Conservation (phyloP, 2,797 vertebrate species). For the Tauraco hartlaubi region DNA sequence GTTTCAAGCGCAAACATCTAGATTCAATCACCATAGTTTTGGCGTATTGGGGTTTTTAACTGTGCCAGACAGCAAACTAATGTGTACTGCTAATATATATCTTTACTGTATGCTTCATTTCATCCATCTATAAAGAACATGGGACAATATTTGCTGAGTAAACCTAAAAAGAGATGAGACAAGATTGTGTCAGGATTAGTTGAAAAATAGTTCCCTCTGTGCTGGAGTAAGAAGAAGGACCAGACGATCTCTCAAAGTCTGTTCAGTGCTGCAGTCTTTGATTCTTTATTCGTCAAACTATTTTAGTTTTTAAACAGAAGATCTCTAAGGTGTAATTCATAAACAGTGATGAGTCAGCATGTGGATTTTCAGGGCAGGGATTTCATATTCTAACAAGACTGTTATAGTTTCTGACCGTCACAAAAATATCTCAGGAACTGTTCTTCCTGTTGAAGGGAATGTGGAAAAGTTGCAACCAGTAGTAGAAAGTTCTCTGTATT, state of each 20-base stretch:
- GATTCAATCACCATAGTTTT: not conserved
- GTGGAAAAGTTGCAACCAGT: not conserved
- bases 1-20: not conserved
- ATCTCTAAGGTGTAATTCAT: not conserved
- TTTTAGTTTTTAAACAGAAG: not conserved
- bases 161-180: not conserved
- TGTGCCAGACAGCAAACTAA: not conserved
- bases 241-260: not conserved
- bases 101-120: not conserved
- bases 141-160: not conserved
- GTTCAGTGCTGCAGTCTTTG: not conserved
- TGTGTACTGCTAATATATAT: not conserved
- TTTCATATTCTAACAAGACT: not conserved
- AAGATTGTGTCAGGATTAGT: not conserved
- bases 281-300: not conserved
- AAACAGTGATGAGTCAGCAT: not conserved
- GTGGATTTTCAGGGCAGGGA: not conserved
- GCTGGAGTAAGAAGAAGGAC: not conserved
- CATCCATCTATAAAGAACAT: not conserved
- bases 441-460: not conserved
- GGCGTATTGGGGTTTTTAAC: not conserved
- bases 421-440: not conserved
- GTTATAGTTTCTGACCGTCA: accelerated
- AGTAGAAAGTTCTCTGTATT: not conserved
- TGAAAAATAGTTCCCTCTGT: not conserved